Percentiles rank a stretch among this genome's conserved stretches.
Evolutionary conservation across 1,140 invertebrate species (phyloP).

Genomic region (Diorhabda carinulata): DNA sequence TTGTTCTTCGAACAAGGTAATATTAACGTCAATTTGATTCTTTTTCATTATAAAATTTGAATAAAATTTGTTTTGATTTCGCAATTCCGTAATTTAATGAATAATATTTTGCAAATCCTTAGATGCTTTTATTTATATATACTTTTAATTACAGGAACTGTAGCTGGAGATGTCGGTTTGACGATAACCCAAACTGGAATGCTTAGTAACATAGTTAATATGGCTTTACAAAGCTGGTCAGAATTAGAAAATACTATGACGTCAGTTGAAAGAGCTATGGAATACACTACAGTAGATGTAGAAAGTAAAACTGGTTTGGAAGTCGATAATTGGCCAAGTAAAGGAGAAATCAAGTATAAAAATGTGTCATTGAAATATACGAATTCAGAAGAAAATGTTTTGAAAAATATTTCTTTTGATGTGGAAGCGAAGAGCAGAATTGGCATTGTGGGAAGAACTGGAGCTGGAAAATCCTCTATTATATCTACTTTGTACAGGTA

Average conservation of each 20-base stretch:
- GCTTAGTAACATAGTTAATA: slow-evolving; percentile 51
- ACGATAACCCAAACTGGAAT: slow-evolving; percentile 53
- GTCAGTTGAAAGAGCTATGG: slow-evolving; percentile 72
- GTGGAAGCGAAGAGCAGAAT: slow-evolving; percentile 61
- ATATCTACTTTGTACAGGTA: slow-evolving; percentile 57
- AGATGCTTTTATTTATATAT: slow-evolving; percentile 37
- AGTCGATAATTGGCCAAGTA: slow-evolving; percentile 60
- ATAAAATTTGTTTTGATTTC: no score
- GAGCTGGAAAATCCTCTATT: slow-evolving; percentile 81
- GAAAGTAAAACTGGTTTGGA: slow-evolving; percentile 57
- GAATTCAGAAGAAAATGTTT: slow-evolving; percentile 61
- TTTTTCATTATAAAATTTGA: no score
- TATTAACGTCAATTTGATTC: no score
- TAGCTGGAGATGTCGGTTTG: slow-evolving; percentile 57
- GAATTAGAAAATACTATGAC: slow-evolving; percentile 76
- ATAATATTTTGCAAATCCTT: no score
- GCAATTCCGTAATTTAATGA: no score
- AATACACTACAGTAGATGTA: slow-evolving; percentile 67
- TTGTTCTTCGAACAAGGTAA: slow-evolving; percentile 43
- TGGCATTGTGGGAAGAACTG: slow-evolving; percentile 78
- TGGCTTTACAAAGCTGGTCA: slow-evolving; percentile 59
- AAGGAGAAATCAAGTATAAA: slow-evolving; percentile 67
- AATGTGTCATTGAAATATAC: slow-evolving; percentile 65
- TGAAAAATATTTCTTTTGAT: slow-evolving; percentile 68
- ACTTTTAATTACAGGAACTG: slow-evolving; percentile 54